Conservation (phyloP, 2,888 invertebrate species). For the Rhagophthalmus giganteus region DNA sequence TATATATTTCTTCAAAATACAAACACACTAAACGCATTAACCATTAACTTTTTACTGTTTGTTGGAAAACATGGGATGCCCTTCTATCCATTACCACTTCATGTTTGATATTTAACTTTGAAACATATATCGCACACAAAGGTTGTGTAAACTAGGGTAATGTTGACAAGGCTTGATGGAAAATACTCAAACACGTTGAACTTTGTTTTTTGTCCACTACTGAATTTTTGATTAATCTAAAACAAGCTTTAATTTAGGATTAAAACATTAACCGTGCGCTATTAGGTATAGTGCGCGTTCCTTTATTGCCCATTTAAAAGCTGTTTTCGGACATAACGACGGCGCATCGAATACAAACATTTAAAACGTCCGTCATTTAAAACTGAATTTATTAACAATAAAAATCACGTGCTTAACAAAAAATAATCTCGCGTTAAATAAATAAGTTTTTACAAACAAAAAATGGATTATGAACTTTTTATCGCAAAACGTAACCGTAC, state of each 20-base stretch:
- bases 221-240: neutral
- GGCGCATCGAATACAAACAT: too few species aligned
- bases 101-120: slow-evolving; percentile 1
- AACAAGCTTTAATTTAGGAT: neutral
- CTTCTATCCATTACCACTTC: neutral
- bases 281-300: too few species aligned
- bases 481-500: too few species aligned
- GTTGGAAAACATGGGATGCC: slow-evolving; percentile 1
- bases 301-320: neutral
- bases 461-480: too few species aligned
- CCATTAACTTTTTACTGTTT: neutral
- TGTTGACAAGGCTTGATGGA: neutral
- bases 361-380: too few species aligned
- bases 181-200: neutral
- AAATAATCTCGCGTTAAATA: too few species aligned
- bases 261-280: neutral
- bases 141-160: neutral
- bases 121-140: neutral
- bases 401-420: too few species aligned
- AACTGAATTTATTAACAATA: too few species aligned
- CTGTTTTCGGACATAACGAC: too few species aligned
- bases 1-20: slow-evolving; percentile 5
- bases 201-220: too few species aligned
- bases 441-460: too few species aligned
- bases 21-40: slow-evolving; percentile 13